Evolutionary conservation across 2,888 invertebrate genomes (phyloP), one percentile per base, ranked within the genome.

Genomic region (Tenthredo livida): DNA sequence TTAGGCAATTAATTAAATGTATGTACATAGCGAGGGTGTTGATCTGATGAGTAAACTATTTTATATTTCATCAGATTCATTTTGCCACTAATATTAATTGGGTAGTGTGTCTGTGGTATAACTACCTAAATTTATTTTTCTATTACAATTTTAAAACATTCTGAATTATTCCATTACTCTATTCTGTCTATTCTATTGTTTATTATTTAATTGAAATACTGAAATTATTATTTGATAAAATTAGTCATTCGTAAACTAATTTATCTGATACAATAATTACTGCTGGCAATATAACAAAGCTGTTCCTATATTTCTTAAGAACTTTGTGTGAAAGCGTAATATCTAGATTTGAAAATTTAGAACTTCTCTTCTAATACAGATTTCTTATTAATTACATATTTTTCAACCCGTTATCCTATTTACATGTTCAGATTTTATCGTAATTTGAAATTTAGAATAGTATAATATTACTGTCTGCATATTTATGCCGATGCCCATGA

Each of bases 231-330:
- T 50, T 37, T 37, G 21, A 43, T 80, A 10, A 40, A 58, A 9
- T 77, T 29, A 15, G 50, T 29, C 6, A 77, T 29, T 50, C 17
- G 37, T 33, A 17, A 50, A 17, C 17, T 9, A 77, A 2, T 15
- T 50, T 54, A 54, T 50, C 33, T 1, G n/a, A 77, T 54, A 54
- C 54, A 77, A 54, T 77, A 3, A 4, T 54, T 54, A 29, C 29
- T 15, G 15, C 33, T 29, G 50, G 77, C 50, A 54, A 77, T 77
- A 54, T n/a, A 77, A 29, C 75, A n/a, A 47, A 54, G 77, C 29
- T 77, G 77, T 77, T 77, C 77, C 77, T 77, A 54, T 77, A 77
- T 50, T 50, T 54, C 0, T 54, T 54, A 50, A 54, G n/a, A 77
- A 54, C 29, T 77, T 54, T 54, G 29, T 54, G 29, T n/a, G 77